Base-by-base conservation (phyloP, 2,797 vertebrate genomes). In the Phrynocephalus guinanensis region DNA sequence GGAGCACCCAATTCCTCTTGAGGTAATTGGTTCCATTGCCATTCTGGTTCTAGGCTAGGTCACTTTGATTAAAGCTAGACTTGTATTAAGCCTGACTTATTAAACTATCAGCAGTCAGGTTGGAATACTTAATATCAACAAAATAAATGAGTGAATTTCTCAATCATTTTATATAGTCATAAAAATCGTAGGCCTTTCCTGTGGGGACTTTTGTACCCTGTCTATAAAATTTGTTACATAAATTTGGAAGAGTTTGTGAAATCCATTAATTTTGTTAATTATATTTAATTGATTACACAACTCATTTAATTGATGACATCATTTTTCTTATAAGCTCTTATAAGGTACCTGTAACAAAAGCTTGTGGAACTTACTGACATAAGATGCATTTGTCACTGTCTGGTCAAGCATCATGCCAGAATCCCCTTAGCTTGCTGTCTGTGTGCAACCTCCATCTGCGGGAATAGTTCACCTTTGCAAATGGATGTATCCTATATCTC, bases 341-440 rank as follows among this genome's bases (percentile, higher is more conserved):
- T 44, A 44, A 44, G 38, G 5, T 81, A 84, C 89, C 72, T 75
- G 24, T n/a, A 82, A 6, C 13, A 30, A 67, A 82, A 82, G 3
- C 3, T 11, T 52, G 3, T 24, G 48, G 30, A 16, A 63, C 3
- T 18, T 63, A 16, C 18, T 63, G 10, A 63, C 60, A 56, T 13
- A 63, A 63, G 60, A 63, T 63, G 15, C 5, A 63, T 18, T 16
- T 56, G 83, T 90, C 0, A 0, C 0, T 87, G 86, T 89, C 26
- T 82, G 84, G 79, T 85, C 73, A 70, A 86, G 76, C 85, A 92
- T 89, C 89, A 89, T 44, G 13, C 1, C 56, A 9, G 9, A 60
- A 60, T 10, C 5, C 56, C 15, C 56, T 16, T 60, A 10, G 56
- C 56, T 60, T 60, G 56, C 56, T 60, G 9, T 60, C 9, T 16